Percentiles rank a stretch among this genome's conserved stretches.
Conservation (phyloP, 2,113 vertebrate species). For the Crotalus horridus region DNA sequence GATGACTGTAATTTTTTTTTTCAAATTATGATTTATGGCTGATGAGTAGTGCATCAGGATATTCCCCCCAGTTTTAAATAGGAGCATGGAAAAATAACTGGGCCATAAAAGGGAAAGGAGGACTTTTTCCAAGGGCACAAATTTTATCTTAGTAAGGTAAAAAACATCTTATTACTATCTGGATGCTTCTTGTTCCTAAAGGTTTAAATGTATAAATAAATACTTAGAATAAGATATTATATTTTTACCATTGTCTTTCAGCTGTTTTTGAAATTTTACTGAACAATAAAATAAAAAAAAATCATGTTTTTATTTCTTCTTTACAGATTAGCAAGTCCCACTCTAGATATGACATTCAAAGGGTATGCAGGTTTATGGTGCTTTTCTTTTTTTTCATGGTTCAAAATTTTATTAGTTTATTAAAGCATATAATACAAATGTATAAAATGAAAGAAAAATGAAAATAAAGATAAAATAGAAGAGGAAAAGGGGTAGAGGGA, state of each 20-base stretch:
- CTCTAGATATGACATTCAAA: too few relatives aligned
- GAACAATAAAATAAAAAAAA: not conserved
- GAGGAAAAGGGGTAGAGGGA: not conserved
- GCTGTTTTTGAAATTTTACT: not conserved
- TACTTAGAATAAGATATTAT: not conserved
- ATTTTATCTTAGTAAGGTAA: not conserved
- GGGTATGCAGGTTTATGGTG: not conserved
- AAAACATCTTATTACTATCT: not conserved
- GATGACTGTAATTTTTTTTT: not conserved
- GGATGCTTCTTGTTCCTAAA: not conserved
- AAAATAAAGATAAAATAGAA: not conserved
- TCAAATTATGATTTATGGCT: not conserved
- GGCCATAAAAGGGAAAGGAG: not conserved
- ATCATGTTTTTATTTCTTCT: not conserved
- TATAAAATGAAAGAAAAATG: not conserved
- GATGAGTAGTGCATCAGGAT: not conserved
- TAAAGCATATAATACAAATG: not conserved
- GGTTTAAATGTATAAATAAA: not conserved
- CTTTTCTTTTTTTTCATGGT: not conserved
- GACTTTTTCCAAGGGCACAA: not conserved
- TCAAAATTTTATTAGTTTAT: not conserved
- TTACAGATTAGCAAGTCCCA: not conserved
- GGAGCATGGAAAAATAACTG: not conserved
- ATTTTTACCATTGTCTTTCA: not conserved
- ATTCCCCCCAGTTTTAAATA: not conserved